Evolutionary conservation across 2,888 invertebrate species (phyloP).

Genomic region (Byasa hedistus): DNA sequence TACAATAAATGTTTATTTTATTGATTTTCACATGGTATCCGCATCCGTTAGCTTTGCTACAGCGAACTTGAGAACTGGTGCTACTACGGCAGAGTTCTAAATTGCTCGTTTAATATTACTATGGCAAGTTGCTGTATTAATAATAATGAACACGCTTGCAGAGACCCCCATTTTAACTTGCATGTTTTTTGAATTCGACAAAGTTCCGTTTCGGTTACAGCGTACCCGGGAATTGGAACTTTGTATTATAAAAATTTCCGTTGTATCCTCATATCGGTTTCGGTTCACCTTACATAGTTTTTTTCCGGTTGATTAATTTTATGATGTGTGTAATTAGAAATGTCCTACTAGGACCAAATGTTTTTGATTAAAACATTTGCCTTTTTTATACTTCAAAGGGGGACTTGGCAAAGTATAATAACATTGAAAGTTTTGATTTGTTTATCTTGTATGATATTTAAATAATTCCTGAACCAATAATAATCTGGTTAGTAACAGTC

Average conservation of each 20-base stretch:
- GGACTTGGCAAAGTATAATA: too few species aligned
- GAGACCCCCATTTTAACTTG: conserved; percentile 58
- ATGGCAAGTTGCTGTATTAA: conserved; percentile 70
- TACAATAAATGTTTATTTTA: conserved; percentile 74
- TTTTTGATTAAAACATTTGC: neutral
- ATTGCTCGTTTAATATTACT: conserved; percentile 58
- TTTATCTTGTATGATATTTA: too few species aligned
- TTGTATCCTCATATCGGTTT: conserved; percentile 50
- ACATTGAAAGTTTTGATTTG: too few species aligned
- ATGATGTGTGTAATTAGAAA: conserved; percentile 67
- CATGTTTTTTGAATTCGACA: conserved; percentile 67
- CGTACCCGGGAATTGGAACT: conserved; percentile 55
- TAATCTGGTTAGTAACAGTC: too few species aligned
- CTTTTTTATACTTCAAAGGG: too few species aligned
- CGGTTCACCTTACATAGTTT: conserved; percentile 56
- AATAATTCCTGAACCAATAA: too few species aligned
- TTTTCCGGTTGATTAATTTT: conserved; percentile 67
- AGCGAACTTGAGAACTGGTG: conserved; percentile 37
- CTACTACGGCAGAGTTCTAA: conserved; percentile 62
- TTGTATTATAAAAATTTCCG: conserved; percentile 47
- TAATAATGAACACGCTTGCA: conserved; percentile 66
- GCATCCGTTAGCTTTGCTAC: conserved; percentile 57
- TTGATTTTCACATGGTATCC: conserved; percentile 74
- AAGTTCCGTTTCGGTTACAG: conserved; percentile 60
- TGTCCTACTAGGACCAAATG: conserved; percentile 23